phyloP scores from a whole-genome alignment of 2,113 vertebrate species.

The Hippolais icterina region DNA sequence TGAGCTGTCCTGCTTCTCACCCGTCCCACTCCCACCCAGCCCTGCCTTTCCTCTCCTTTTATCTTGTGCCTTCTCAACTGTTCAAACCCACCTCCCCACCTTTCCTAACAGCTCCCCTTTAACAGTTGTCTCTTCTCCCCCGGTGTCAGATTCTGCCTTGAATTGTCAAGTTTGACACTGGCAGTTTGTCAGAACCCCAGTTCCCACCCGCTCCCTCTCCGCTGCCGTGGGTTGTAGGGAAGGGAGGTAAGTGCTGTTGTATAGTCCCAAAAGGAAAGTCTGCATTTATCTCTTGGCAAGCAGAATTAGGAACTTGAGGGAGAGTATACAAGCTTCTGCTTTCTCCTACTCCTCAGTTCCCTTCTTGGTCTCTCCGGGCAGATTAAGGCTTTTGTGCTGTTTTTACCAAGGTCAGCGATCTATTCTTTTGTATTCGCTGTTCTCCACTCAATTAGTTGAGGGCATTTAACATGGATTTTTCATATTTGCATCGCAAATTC shows the following conservation, averaged over 20 bases:
- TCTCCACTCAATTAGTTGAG: conserved; percentile 62
- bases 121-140: not conserved
- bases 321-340: not conserved
- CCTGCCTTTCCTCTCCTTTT: not conserved
- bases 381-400: conserved; percentile 29
- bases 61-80: not conserved
- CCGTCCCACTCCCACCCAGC: fast-evolving
- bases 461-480: conserved; percentile 65
- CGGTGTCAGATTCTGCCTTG: not conserved
- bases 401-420: conserved; percentile 48
- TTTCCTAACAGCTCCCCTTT: not conserved
- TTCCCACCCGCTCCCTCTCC: not conserved
- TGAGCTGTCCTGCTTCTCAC: not conserved
- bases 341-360: not conserved
- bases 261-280: not conserved
- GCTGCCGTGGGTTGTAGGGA: not conserved
- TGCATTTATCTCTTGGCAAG: conserved; percentile 4
- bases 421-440: not conserved
- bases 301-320: not conserved
- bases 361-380: conserved; percentile 20
- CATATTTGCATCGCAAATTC: conserved; percentile 69
- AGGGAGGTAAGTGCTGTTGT: not conserved
- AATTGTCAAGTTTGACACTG: not conserved
- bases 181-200: not conserved
- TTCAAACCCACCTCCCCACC: not conserved